Evolutionary conservation across 2,888 invertebrate genomes (phyloP), one percentile per base, ranked within the genome.

Genomic region (Agrotis puta): DNA sequence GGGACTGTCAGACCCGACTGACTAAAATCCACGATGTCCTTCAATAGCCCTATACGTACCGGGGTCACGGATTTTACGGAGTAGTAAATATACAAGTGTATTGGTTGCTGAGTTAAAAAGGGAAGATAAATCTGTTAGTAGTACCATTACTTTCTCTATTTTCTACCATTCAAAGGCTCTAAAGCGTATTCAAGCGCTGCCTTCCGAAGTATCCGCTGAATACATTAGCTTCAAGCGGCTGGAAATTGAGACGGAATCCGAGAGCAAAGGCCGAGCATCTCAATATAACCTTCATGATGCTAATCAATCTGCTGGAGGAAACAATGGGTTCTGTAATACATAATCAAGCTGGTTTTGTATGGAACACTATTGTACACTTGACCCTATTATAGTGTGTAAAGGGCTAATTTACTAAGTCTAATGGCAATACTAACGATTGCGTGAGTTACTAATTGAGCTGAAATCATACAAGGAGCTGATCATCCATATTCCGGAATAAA

Each of bases 161-260:
- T 27, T 5, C 24, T 54, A 9, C 39, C 5, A 22, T 66, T 1
- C 20, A 2, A 54, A n/a, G 33, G 22, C n/a, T 20, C 20, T 27
- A 56, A 53, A 18, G 33, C 24, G 63, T 20, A 53, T 56, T 59
- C 33, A 24, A 67, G 47, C 43, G 54, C 33, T 22, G 33, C 56
- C 39, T 64, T 50, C 50, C 20, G 14, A 64, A 61, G 56, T 27
- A 48, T 18, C 33, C 58, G 33, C 22, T 62, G 64, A 69, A 63
- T 74, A 74, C 57, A 73, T 70, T 62, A 66, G 50, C 59, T 51
- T 51, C 51, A 71, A 64, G 27, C 59, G 50, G 67, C 74, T 77
- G 78, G 79, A 81, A 78, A 83, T 72, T 83, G 74, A 78, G 74
- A 67, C 33, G 58, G n/a, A 48, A 50, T 53, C 53, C 54, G 62